Percentiles rank a stretch among this genome's conserved stretches.
phyloP scores from a whole-genome alignment of 2,888 invertebrate genomes.

The Iselma pallidipennis region DNA sequence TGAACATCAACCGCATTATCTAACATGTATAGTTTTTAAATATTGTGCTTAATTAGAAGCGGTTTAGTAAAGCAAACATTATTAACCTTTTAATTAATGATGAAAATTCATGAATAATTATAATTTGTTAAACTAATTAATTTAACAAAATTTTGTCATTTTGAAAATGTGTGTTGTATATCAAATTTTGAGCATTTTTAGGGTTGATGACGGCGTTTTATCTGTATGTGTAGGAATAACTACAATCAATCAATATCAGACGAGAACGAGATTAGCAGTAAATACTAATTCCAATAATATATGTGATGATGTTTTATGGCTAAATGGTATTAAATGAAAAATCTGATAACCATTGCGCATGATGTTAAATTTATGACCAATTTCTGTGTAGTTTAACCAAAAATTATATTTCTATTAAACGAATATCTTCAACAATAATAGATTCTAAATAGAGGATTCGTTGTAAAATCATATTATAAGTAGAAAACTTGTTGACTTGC shows the following conservation, averaged over 20 bases:
- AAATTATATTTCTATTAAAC: no score
- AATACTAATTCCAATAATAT: constrained; percentile 33
- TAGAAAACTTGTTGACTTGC: background rate
- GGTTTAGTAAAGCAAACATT: background rate
- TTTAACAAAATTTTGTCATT: background rate
- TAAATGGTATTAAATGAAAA: constrained; percentile 29
- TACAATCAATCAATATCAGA: constrained; percentile 31
- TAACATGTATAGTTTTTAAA: constrained; percentile 9
- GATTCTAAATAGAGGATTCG: no score
- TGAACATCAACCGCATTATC: constrained; percentile 13
- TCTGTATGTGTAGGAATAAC: constrained; percentile 3
- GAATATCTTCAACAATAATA: no score
- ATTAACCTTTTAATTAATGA: background rate
- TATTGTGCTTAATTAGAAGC: constrained; percentile 7
- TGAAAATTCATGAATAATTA: background rate
- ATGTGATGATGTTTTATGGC: constrained; percentile 34
- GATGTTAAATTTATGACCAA: constrained; percentile 19
- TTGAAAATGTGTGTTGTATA: background rate
- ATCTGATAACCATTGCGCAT: constrained; percentile 25
- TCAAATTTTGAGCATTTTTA: no score
- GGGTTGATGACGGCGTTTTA: background rate
- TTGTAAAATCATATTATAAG: background rate
- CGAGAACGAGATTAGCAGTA: constrained; percentile 28
- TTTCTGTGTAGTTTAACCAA: constrained; percentile 5
- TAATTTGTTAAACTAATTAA: background rate